phyloP scores from a whole-genome alignment of 2,888 invertebrate genomes.

The Amaurobius ferox region DNA sequence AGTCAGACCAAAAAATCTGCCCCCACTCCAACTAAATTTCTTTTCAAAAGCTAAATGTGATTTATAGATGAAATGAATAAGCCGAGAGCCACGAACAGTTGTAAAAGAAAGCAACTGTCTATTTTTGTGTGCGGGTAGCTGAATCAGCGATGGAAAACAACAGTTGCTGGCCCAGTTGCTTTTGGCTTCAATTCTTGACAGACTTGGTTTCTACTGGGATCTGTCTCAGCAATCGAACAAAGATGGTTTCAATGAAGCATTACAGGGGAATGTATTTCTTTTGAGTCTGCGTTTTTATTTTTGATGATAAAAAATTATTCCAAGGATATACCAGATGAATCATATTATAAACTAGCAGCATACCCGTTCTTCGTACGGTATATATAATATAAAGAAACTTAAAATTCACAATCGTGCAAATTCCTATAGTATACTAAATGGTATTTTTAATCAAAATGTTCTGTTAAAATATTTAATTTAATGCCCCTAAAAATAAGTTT shows the following conservation, averaged over 20 bases:
- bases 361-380: too few relatives aligned
- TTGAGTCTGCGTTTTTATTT: too few relatives aligned
- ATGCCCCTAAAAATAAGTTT: too few relatives aligned
- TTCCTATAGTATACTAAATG: too few relatives aligned
- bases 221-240: neutral
- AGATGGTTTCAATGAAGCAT: conserved; percentile 9
- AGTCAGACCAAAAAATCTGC: too few relatives aligned
- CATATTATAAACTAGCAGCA: too few relatives aligned
- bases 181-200: conserved; percentile 46
- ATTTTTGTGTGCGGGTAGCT: conserved; percentile 60
- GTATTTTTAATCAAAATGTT: too few relatives aligned
- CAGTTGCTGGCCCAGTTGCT: conserved; percentile 65
- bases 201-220: conserved; percentile 25
- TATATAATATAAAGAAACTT: too few relatives aligned
- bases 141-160: conserved; percentile 66
- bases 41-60: neutral
- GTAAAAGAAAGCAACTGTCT: conserved; percentile 33
- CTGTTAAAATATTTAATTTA: too few relatives aligned
- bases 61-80: conserved; percentile 1
- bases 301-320: too few relatives aligned
- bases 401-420: too few relatives aligned
- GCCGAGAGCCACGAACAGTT: neutral
- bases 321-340: too few relatives aligned
- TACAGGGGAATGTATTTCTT: neutral
- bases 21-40: neutral